Evolutionary conservation across 1,140 invertebrate genomes (phyloP).

Genomic region (Harpegnathos saltator): DNA sequence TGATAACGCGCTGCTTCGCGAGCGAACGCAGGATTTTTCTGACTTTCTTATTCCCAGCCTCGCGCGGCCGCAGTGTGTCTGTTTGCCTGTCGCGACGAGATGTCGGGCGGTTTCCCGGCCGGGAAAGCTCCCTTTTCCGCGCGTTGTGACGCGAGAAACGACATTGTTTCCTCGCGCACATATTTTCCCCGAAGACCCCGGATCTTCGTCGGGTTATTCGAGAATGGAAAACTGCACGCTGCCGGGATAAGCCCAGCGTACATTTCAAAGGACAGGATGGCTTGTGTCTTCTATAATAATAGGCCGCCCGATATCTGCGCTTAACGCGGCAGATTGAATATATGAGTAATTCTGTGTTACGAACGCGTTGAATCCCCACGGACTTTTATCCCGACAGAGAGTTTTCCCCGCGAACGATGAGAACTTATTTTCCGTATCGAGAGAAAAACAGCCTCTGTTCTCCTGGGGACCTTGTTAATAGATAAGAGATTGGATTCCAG

Average conservation of each 20-base stretch:
- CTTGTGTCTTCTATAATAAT: too few relatives aligned
- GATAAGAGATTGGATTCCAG: background rate
- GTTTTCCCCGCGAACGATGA: conserved; percentile 28
- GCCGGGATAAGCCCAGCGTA: too few relatives aligned
- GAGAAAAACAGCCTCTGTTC: conserved; percentile 9
- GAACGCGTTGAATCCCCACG: too few relatives aligned
- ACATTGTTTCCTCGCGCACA: too few relatives aligned
- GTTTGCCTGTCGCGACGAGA: conserved; percentile 1
- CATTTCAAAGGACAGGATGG: too few relatives aligned
- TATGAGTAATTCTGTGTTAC: too few relatives aligned
- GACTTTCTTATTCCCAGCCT: conserved; percentile 80
- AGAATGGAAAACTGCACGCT: too few relatives aligned
- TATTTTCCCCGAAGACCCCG: too few relatives aligned
- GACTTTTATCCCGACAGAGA: conserved; percentile 43
- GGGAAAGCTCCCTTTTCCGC: conserved; percentile 53
- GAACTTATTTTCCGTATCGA: conserved; percentile 11
- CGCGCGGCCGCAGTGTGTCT: background rate
- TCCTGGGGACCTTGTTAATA: background rate
- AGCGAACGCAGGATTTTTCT: conserved; percentile 59
- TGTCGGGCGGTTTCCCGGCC: conserved; percentile 12
- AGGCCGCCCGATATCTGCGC: too few relatives aligned
- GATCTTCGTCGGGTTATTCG: too few relatives aligned
- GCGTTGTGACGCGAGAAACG: too few relatives aligned
- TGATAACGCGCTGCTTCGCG: conserved; percentile 45
- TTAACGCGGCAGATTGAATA: too few relatives aligned